Evolutionary conservation across 1,140 invertebrate genomes (phyloP), one percentile per base, ranked within the genome.

Genomic region (Cryptotermes secundus): DNA sequence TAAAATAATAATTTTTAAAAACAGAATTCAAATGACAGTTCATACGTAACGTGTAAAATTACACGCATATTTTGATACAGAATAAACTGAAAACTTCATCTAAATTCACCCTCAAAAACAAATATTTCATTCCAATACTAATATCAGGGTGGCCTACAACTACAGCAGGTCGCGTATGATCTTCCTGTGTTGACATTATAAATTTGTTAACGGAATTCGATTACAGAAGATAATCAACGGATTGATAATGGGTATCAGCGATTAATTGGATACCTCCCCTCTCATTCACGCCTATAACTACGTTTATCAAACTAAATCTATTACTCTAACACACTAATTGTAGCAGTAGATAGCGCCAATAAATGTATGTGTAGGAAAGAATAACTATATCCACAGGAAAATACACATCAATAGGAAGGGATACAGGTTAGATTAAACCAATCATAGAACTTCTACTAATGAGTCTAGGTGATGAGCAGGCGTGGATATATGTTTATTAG

Each of bases 211-310:
- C 26, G 16, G 14, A 72, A 72, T 72, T 72, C 26, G 59, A 72
- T 72, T 72, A 72, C 26, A 31, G 9, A 72, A 72, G 59, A 72
- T 72, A 72, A 72, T 72, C 16, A n/a, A 7, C 9, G 59, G n/a
- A 31, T 72, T 72, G 59, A n/a, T 72, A 72, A 72, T 72, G 59
- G 59, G 59, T 31, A 72, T 72, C 59, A 72, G 31, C 26, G 59
- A 72, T 72, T 72, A n/a, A 72, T 72, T 72, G 26, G 10, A 31
- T n/a, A 3, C 16, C 59, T 31, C n/a, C 26, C 59, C 19, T 31
- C 9, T 6, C 59, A 72, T 72, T 72, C 26, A 31, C 59, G 59
- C 59, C 59, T 6, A 31, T 72, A 72, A 72, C 14, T 31, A 1
- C 1, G 26, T n/a, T 72, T 72, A 72, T 72, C 16, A 72, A n/a